Percentiles rank a stretch among this genome's conserved stretches.
Evolutionary conservation across 2,113 vertebrate genomes (phyloP).

Genomic region (Osmerus mordax): DNA sequence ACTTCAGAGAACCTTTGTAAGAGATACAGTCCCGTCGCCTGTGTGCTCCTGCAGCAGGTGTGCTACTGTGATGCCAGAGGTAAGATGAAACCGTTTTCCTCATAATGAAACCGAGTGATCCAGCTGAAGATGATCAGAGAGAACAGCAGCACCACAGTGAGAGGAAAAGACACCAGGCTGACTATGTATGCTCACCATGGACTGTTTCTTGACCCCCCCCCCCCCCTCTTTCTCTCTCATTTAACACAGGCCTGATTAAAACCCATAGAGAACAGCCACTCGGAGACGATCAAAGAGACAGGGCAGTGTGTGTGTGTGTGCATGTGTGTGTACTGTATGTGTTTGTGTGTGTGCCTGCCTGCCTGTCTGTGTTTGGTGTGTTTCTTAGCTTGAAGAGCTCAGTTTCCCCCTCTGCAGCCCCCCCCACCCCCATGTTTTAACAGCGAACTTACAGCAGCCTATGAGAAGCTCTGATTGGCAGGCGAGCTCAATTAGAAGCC

Average conservation of each 20-base stretch:
- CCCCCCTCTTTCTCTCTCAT: constrained; percentile 25
- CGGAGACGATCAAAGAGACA: constrained; percentile 53
- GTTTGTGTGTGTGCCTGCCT: background rate
- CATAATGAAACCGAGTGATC: background rate
- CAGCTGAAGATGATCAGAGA: background rate
- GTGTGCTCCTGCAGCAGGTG: background rate
- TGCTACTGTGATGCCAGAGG: background rate
- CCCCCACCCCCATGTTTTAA: background rate
- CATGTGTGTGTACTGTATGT: background rate
- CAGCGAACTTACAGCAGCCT: constrained; percentile 1
- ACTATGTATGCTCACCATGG: background rate
- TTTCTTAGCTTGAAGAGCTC: background rate
- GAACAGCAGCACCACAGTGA: background rate
- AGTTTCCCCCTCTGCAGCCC: background rate
- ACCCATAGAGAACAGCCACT: constrained; percentile 47
- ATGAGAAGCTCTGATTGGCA: constrained; percentile 52
- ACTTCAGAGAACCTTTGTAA: too few relatives aligned
- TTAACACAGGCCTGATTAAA: constrained; percentile 58
- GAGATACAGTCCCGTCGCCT: background rate
- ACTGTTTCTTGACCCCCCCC: constrained; percentile 42
- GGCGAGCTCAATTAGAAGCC: constrained; percentile 58
- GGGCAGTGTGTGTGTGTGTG: constrained; percentile 19
- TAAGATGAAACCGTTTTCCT: background rate
- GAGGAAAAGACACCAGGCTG: constrained; percentile 15
- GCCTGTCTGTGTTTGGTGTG: constrained; percentile 15